These are phyloP conservation scores for Luperina nickerlii DNA, from an alignment of 2,888 invertebrate species.

Conservation along the genomic window DNA sequence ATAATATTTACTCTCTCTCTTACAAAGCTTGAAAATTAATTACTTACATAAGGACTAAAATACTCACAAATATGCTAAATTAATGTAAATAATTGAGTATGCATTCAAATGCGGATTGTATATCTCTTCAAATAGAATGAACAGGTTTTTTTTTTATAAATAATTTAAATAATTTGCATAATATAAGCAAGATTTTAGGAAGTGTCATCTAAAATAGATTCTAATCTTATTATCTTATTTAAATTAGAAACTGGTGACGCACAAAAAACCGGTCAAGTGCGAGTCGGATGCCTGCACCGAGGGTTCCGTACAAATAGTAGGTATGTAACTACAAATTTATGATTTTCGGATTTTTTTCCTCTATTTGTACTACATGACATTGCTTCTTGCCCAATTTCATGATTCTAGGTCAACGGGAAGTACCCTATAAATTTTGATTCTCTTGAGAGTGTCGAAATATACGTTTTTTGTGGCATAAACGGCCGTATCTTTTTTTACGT, in stretches of 20 bases:
- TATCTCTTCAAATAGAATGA: neutral
- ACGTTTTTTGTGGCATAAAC: too few species aligned
- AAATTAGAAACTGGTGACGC: neutral
- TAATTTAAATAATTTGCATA: constrained; percentile 11
- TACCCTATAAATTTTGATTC: too few species aligned
- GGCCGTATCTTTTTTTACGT: too few species aligned
- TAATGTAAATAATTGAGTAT: constrained; percentile 39
- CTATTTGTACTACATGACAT: too few species aligned
- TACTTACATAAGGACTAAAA: constrained; percentile 2
- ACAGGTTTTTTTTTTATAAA: constrained; percentile 20
- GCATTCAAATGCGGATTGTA: constrained; percentile 26
- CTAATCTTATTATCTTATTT: constrained; percentile 4
- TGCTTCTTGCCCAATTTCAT: too few species aligned
- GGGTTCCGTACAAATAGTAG: too few species aligned
- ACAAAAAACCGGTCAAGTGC: too few species aligned
- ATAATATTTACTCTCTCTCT: neutral
- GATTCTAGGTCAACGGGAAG: too few species aligned
- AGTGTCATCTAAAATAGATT: neutral
- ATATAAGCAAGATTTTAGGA: constrained; percentile 2
- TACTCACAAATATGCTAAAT: constrained; percentile 9
- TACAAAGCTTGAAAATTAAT: constrained; percentile 31
- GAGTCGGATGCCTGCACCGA: too few species aligned
- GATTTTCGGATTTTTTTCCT: too few species aligned
- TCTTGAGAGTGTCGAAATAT: too few species aligned
- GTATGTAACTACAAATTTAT: too few species aligned